Percentiles rank a stretch among this genome's conserved stretches.
phyloP scores from a whole-genome alignment of 64 coral and sea anemone genomes.

The Montipora foliosa region DNA sequence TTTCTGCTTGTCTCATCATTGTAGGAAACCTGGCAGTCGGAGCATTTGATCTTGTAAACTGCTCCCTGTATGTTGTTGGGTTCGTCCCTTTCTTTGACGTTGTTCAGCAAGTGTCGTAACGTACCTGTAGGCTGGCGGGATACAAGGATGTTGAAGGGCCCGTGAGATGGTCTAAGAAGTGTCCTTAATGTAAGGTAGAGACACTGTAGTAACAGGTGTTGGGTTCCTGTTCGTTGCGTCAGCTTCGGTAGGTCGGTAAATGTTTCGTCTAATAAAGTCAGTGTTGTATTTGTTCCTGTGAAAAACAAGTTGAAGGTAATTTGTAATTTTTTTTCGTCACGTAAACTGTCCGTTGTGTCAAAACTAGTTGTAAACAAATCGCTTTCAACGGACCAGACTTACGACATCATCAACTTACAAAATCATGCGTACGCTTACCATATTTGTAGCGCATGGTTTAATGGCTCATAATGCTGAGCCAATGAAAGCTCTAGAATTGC shows the following conservation, averaged over 20 bases:
- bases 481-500: no score
- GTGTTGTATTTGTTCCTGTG: constrained; percentile 28
- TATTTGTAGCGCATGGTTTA: no score
- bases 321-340: neutral
- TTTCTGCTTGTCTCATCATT: no score
- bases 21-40: neutral
- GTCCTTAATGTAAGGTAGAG: neutral
- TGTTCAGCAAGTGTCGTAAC: constrained; percentile 28
- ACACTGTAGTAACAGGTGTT: constrained; percentile 31
- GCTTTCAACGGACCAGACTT: no score
- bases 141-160: constrained; percentile 7
- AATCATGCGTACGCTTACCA: no score
- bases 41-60: no score
- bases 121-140: neutral
- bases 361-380: no score
- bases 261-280: neutral
- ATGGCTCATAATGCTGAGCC: no score
- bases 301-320: neutral
- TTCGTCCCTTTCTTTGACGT: constrained; percentile 2
- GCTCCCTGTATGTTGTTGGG: constrained; percentile 17
- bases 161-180: neutral
- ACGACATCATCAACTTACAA: no score
- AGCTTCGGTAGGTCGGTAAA: neutral
- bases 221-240: constrained; percentile 14
- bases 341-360: no score